These are phyloP conservation scores for Zaprionus bogoriensis DNA, from an alignment of 2,888 invertebrate genomes.

Conservation along the genomic window DNA sequence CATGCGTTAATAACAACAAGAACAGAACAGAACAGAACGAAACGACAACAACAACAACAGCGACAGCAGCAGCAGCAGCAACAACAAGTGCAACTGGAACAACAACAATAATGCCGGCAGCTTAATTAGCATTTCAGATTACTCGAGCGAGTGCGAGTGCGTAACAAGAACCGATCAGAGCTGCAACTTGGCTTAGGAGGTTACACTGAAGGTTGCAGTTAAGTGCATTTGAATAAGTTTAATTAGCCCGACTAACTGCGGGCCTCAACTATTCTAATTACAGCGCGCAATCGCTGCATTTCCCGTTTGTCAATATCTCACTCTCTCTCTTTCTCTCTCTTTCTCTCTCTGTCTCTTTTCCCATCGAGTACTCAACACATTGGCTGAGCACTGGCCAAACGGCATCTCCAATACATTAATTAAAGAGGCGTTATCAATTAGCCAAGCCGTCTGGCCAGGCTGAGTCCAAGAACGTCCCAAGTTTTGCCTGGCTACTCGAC, in stretches of 20 bases:
- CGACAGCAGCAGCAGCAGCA: constrained; percentile 21
- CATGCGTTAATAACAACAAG: constrained; percentile 50
- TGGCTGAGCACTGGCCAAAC: constrained; percentile 7
- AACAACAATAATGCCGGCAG: constrained; percentile 68
- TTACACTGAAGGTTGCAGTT: constrained; percentile 54
- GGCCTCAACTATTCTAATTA: constrained; percentile 52
- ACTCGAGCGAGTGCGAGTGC: constrained; percentile 57
- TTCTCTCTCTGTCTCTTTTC: neutral
- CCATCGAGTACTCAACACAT: constrained; percentile 26
- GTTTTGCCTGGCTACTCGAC: neutral
- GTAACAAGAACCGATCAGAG: constrained; percentile 52
- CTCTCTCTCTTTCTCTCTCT: neutral
- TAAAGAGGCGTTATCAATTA: constrained; percentile 69
- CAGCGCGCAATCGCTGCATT: constrained; percentile 41
- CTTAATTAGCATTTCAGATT: constrained; percentile 80
- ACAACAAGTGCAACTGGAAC: constrained; percentile 12
- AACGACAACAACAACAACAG: constrained; percentile 28
- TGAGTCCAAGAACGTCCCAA: neutral
- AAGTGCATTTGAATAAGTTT: constrained; percentile 49
- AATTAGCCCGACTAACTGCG: constrained; percentile 29
- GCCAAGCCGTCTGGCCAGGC: constrained; percentile 16
- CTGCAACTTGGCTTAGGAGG: constrained; percentile 55
- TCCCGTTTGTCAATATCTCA: constrained; percentile 59
- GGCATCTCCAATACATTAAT: constrained; percentile 49
- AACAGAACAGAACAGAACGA: too few species aligned